These are phyloP conservation scores for Ooceraea biroi DNA, from an alignment of 1,140 invertebrate species.

Conservation along the genomic window DNA sequence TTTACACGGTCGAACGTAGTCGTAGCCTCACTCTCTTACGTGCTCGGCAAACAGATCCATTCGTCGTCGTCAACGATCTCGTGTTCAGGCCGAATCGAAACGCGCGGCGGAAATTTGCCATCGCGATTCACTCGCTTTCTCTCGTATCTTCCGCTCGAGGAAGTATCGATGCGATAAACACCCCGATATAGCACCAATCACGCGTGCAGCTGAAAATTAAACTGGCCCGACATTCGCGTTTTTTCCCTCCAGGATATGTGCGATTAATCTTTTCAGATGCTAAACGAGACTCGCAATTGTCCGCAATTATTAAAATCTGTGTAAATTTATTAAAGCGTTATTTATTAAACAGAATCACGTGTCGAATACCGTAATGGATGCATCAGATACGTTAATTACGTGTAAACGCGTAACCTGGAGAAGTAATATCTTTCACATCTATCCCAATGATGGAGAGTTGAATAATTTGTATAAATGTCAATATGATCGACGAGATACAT, in stretches of 20 bases:
- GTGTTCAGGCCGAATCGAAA: slow-evolving; percentile 1
- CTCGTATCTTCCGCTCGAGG: neutral
- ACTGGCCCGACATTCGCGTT: neutral
- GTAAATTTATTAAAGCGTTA: too few relatives aligned
- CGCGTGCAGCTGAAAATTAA: neutral
- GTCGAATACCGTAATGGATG: neutral
- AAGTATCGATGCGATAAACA: neutral
- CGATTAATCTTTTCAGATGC: slow-evolving; percentile 14
- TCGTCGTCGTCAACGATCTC: slow-evolving; percentile 23
- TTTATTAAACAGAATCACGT: slow-evolving; percentile 6
- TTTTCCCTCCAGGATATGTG: too few relatives aligned
- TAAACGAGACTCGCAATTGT: neutral
- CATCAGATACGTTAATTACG: slow-evolving; percentile 13
- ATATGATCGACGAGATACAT: neutral
- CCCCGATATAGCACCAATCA: neutral
- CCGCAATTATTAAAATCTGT: neutral
- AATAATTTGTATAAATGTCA: slow-evolving; percentile 18
- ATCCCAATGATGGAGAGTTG: neutral
- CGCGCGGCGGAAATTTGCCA: slow-evolving; percentile 1
- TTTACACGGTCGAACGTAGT: slow-evolving; percentile 32
- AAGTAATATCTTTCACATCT: neutral
- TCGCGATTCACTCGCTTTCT: neutral
- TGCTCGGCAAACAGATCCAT: slow-evolving; percentile 31
- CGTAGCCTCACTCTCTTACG: slow-evolving; percentile 13
- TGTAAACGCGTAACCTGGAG: neutral